Conservation (phyloP, 2,888 invertebrate species). For the Mythimna vitellina region DNA sequence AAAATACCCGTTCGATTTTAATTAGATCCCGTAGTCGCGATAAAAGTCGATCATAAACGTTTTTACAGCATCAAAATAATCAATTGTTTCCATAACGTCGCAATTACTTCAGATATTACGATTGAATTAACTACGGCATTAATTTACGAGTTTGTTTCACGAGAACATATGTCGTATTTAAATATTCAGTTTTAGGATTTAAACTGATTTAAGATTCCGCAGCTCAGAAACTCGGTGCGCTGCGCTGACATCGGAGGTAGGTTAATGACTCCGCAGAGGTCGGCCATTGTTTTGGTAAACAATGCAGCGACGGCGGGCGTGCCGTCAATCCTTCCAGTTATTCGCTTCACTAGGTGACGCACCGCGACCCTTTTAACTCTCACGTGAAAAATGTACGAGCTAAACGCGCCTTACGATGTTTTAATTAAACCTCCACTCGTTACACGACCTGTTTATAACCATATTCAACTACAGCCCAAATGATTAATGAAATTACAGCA, state of each 20-base stretch:
- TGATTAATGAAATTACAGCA: slow-evolving; percentile 48
- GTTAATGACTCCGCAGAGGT: slow-evolving; percentile 90
- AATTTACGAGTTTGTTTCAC: slow-evolving; percentile 35
- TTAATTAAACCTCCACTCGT: slow-evolving; percentile 68
- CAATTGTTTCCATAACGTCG: slow-evolving; percentile 45
- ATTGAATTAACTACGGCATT: slow-evolving; percentile 34
- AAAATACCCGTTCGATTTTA: slow-evolving; percentile 23
- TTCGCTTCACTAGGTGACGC: slow-evolving; percentile 84
- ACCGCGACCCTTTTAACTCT: slow-evolving; percentile 79
- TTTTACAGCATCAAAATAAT: slow-evolving; percentile 47
- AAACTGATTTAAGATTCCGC: slow-evolving; percentile 75
- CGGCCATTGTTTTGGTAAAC: slow-evolving; percentile 89
- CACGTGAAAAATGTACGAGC: slow-evolving; percentile 77
- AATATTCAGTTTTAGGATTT: slow-evolving; percentile 67
- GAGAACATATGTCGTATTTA: slow-evolving; percentile 49
- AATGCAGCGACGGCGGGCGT: slow-evolving; percentile 82
- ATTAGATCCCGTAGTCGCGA: slow-evolving; percentile 41
- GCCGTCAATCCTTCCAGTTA: slow-evolving; percentile 85
- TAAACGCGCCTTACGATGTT: slow-evolving; percentile 66
- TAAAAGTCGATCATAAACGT: slow-evolving; percentile 37
- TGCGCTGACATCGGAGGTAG: slow-evolving; percentile 83
- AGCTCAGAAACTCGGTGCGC: slow-evolving; percentile 67
- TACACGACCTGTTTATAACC: slow-evolving; percentile 60
- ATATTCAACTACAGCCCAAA: slow-evolving; percentile 51
- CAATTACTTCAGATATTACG: slow-evolving; percentile 35